phyloP scores from a whole-genome alignment of 2,797 vertebrate genomes.

The Anguilla megastoma region DNA sequence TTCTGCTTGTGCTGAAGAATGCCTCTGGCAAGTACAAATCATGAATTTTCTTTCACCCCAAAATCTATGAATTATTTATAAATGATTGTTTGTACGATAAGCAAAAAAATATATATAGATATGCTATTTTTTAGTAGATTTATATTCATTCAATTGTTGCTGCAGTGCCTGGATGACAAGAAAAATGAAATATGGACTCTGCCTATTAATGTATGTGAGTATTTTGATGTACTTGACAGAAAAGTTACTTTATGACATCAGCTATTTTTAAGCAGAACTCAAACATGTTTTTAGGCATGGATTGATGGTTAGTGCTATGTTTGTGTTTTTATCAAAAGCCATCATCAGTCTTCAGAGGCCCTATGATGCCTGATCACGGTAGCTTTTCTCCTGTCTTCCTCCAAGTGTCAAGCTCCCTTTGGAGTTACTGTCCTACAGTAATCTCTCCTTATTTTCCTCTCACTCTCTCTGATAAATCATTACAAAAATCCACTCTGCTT shows the following conservation, averaged over 20 bases:
- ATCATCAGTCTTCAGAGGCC: background rate
- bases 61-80: no score
- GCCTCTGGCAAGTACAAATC: no score
- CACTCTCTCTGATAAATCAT: background rate
- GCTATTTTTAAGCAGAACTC: background rate
- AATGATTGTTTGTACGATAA: no score
- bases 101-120: no score
- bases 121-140: no score
- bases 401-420: background rate
- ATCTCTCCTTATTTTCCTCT: background rate
- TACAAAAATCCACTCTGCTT: background rate
- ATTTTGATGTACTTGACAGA: background rate
- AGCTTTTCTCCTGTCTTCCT: background rate
- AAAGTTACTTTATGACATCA: background rate
- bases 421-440: background rate
- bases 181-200: background rate
- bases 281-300: background rate
- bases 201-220: background rate
- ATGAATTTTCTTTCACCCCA: no score
- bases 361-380: background rate
- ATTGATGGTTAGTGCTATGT: background rate
- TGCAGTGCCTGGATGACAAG: no score
- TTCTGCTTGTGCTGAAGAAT: no score
- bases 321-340: background rate
- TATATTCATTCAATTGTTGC: no score